Conservation (phyloP, 2,797 vertebrate genomes). For the Schizopygopsis malacanthus region DNA sequence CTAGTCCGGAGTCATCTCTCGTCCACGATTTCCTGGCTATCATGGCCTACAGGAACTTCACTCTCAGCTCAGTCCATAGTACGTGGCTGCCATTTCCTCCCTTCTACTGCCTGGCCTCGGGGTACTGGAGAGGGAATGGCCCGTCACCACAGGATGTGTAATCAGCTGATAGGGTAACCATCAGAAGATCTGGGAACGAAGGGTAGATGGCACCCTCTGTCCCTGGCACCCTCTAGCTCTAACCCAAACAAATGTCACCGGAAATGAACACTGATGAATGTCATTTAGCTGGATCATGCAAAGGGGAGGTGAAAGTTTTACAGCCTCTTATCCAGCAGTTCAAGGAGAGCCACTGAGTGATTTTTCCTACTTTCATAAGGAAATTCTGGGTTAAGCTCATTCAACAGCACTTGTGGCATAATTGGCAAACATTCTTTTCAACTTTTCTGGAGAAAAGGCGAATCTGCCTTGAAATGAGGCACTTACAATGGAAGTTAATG, state of each 20-base stretch:
- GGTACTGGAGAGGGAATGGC: conserved; percentile 14
- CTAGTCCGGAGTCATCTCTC: conserved; percentile 21
- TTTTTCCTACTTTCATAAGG: conserved; percentile 56
- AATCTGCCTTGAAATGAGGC: not conserved
- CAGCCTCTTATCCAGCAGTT: conserved; percentile 36
- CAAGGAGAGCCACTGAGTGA: conserved; percentile 51
- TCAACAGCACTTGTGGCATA: not conserved
- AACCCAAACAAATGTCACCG: conserved; percentile 35
- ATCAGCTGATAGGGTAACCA: conserved; percentile 36
- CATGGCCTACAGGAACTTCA: conserved; percentile 27
- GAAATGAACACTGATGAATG: not conserved
- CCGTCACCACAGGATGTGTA: conserved; percentile 46
- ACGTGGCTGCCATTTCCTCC: conserved; percentile 41
- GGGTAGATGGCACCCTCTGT: conserved; percentile 24
- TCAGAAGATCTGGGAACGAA: not conserved
- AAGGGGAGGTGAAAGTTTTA: conserved; percentile 50
- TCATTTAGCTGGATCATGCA: not conserved
- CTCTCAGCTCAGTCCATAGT: conserved; percentile 18
- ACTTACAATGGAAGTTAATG: not conserved
- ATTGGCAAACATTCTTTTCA: not conserved
- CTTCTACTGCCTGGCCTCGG: conserved; percentile 4
- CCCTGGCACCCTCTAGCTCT: not conserved
- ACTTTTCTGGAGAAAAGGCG: not conserved
- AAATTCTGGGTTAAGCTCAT: not conserved
- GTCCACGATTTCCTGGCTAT: conserved; percentile 39